phyloP scores from a whole-genome alignment of 2,888 invertebrate species.

The Sympetrum striolatum region DNA sequence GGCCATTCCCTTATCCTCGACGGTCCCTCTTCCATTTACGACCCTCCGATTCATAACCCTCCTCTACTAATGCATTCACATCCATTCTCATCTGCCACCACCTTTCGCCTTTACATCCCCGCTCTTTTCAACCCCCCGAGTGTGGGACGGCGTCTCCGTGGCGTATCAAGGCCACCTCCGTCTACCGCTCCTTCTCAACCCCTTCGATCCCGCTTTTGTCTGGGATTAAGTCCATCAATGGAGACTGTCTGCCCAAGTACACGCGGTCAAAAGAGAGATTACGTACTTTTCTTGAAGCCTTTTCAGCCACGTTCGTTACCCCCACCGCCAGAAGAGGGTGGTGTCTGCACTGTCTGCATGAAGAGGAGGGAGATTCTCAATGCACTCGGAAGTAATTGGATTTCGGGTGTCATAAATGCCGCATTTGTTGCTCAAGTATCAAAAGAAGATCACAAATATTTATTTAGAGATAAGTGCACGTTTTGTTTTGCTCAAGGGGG shows the following conservation, averaged over 20 bases:
- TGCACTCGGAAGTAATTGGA: not conserved
- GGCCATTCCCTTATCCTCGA: no score
- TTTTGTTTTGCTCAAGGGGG: not conserved
- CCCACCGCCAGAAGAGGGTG: no score
- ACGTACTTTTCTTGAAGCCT: not conserved
- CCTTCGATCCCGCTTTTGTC: not conserved
- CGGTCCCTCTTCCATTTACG: not conserved
- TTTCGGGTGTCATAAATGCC: not conserved
- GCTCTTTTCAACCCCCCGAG: not conserved
- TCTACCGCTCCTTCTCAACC: not conserved
- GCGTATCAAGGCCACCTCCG: not conserved
- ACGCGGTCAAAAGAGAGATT: not conserved
- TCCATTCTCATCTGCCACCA: not conserved
- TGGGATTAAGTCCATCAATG: not conserved
- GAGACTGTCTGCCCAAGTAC: not conserved
- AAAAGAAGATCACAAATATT: not conserved
- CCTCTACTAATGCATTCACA: not conserved
- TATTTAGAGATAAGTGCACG: not conserved
- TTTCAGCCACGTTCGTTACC: not conserved
- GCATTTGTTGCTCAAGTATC: not conserved
- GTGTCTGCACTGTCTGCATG: no score
- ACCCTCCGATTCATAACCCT: not conserved
- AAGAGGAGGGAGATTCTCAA: not conserved
- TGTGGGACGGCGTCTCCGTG: not conserved
- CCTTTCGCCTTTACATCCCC: not conserved